Evolutionary conservation across 2,113 vertebrate species (phyloP).

Genomic region (Carassius auratus): DNA sequence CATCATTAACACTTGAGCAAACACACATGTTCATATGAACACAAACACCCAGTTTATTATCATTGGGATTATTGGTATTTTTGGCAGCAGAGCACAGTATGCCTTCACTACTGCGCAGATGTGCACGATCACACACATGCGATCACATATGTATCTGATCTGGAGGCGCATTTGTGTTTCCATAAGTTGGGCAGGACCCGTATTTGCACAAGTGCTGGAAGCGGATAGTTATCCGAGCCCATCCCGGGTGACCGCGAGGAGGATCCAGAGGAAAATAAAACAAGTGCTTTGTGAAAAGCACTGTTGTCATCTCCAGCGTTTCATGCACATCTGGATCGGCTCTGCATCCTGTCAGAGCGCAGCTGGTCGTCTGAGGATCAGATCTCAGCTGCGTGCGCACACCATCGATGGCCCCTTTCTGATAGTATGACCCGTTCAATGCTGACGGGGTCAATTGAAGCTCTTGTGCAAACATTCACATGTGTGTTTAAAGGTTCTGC

Average conservation of each 20-base stretch:
- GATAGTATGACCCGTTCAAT: conserved; percentile 22
- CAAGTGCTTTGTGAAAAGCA: conserved; percentile 52
- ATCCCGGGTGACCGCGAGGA: conserved; percentile 22
- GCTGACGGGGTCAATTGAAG: conserved; percentile 26
- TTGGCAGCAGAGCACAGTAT: not conserved
- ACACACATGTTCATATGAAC: conserved; percentile 34
- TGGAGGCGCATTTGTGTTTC: conserved; percentile 46
- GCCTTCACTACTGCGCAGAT: conserved; percentile 6
- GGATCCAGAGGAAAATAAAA: conserved; percentile 53
- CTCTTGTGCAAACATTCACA: conserved; percentile 49
- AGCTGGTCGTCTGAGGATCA: conserved; percentile 48
- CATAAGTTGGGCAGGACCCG: conserved; percentile 43
- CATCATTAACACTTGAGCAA: conserved; percentile 51
- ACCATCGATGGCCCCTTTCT: not conserved
- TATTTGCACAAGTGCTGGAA: conserved; percentile 59
- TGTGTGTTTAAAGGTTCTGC: conserved; percentile 29
- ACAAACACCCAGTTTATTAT: conserved; percentile 34
- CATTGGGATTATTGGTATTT: conserved; percentile 32
- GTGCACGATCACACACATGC: not conserved
- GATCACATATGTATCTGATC: conserved; percentile 15
- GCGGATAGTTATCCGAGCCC: conserved; percentile 50
- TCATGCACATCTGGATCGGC: conserved; percentile 59
- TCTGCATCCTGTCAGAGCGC: conserved; percentile 50
- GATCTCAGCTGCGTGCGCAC: conserved; percentile 36
- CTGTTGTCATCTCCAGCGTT: conserved; percentile 43